Evolutionary conservation across 2,797 vertebrate species (phyloP).

Genomic region (Rhinella marina): DNA sequence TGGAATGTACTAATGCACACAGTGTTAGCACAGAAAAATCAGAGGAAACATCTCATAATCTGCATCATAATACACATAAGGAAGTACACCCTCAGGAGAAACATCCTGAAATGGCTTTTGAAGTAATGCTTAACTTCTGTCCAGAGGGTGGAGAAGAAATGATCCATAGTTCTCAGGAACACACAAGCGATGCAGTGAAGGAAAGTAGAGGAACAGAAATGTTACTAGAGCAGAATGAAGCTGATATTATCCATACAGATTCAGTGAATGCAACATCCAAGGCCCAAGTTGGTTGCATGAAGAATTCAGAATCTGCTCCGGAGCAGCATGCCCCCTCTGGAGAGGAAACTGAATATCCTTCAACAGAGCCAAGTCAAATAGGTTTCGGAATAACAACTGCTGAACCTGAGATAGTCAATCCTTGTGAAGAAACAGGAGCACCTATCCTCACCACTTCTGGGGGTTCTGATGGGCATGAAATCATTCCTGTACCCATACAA

Average conservation of each 20-base stretch:
- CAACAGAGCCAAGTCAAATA: neutral
- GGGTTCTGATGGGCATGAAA: neutral
- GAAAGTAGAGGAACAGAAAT: neutral
- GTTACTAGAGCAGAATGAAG: neutral
- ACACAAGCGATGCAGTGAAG: neutral
- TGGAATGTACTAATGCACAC: slow-evolving; percentile 18
- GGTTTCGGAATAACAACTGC: neutral
- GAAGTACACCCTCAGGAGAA: slow-evolving; percentile 53
- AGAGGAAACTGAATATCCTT: neutral
- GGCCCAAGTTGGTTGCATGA: neutral
- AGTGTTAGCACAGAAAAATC: slow-evolving; percentile 21
- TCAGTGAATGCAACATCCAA: neutral
- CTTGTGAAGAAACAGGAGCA: neutral
- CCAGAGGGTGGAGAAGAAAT: neutral
- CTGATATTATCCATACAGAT: neutral
- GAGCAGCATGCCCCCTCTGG: neutral
- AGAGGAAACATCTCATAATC: slow-evolving; percentile 35
- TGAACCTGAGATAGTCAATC: neutral
- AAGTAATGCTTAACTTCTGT: slow-evolving; percentile 29
- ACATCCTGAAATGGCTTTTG: slow-evolving; percentile 49
- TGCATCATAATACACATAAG: slow-evolving; percentile 25
- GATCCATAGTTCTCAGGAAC: slow-evolving; percentile 17
- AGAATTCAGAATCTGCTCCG: neutral
- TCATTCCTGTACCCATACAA: neutral
- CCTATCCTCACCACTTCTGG: neutral